Conservation (phyloP, 2,888 invertebrate species). For the Neria commutata region DNA sequence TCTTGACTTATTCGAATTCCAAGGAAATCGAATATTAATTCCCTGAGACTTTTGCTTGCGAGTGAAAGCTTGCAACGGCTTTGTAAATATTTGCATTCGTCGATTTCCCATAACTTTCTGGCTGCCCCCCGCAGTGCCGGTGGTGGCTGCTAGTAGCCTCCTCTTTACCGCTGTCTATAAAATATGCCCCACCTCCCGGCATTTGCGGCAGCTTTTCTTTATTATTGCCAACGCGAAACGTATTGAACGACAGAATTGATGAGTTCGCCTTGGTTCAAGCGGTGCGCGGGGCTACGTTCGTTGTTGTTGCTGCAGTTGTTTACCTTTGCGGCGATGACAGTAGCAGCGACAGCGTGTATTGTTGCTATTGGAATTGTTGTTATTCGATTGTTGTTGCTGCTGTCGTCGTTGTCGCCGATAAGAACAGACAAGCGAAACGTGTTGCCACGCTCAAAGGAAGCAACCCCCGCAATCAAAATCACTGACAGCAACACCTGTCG, state of each 20-base stretch:
- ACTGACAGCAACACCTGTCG: slow-evolving; percentile 2
- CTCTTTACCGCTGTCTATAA: no score
- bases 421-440: neutral
- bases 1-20: no score
- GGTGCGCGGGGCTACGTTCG: neutral
- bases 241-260: neutral
- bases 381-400: neutral
- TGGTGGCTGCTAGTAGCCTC: no score
- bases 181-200: neutral
- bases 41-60: no score
- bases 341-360: neutral
- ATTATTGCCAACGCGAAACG: slow-evolving; percentile 1
- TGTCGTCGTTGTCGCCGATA: slow-evolving; percentile 2
- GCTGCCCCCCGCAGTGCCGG: no score
- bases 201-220: neutral
- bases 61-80: no score
- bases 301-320: neutral
- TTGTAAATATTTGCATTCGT: no score
- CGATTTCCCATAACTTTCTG: no score
- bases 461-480: neutral
- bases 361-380: no score
- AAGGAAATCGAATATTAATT: no score
- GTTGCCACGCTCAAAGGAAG: neutral
- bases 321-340: no score
- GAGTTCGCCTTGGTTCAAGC: neutral